phyloP scores from a whole-genome alignment of 2,797 vertebrate species.

The Sciurus carolinensis region DNA sequence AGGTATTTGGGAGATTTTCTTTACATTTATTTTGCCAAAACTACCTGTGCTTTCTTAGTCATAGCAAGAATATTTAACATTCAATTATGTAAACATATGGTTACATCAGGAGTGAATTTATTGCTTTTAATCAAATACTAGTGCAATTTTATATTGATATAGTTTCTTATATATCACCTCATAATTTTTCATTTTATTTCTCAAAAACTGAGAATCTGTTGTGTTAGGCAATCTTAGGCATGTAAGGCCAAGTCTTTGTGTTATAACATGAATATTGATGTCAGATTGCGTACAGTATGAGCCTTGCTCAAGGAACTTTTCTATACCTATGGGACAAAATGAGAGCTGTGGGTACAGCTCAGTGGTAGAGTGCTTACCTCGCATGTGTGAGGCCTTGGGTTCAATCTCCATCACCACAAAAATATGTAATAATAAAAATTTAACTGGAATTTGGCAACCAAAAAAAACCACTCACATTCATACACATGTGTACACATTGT shows the following conservation, averaged over 20 bases:
- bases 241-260: slow-evolving; percentile 7
- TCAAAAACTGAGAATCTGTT: background rate
- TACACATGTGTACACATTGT: background rate
- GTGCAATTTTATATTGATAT: slow-evolving; percentile 9
- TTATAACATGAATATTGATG: background rate
- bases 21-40: slow-evolving; percentile 37
- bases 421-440: background rate
- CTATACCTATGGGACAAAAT: background rate
- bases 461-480: background rate
- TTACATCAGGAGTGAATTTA: background rate
- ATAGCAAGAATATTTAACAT: slow-evolving; percentile 1
- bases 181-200: background rate
- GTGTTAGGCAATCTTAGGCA: background rate
- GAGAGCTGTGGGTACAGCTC: background rate
- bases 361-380: background rate
- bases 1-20: background rate
- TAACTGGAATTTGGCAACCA: background rate
- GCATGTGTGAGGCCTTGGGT: background rate
- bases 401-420: background rate
- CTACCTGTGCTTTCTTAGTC: background rate
- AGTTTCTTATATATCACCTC: slow-evolving; percentile 21
- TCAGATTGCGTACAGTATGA: background rate
- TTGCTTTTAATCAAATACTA: slow-evolving; percentile 47
- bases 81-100: background rate
- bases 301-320: background rate